phyloP scores from a whole-genome alignment of 2,797 vertebrate species.

The Clarias pachynema region DNA sequence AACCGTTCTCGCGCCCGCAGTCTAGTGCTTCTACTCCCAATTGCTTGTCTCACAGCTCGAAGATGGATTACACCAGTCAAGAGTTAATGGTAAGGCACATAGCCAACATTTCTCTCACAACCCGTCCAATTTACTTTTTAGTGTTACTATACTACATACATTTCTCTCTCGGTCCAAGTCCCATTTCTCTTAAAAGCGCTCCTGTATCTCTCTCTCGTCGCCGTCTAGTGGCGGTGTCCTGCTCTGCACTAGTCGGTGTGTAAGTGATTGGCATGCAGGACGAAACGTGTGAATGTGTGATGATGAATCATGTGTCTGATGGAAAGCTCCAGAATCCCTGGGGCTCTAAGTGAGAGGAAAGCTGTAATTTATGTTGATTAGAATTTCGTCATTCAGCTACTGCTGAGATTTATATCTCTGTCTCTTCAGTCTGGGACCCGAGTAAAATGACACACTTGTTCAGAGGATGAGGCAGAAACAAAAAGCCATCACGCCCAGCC shows the following conservation, averaged over 20 bases:
- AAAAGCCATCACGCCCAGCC: background rate
- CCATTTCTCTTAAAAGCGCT: background rate
- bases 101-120: background rate
- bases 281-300: background rate
- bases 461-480: background rate
- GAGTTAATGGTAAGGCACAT: background rate
- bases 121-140: slow-evolving; percentile 9
- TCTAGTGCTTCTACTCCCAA: background rate
- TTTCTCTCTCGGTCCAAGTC: background rate
- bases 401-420: slow-evolving; percentile 14
- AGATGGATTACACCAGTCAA: slow-evolving; percentile 22
- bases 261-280: slow-evolving; percentile 10
- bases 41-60: background rate
- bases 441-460: background rate
- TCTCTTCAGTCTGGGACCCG: background rate
- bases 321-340: background rate
- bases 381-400: slow-evolving; percentile 11
- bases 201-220: too few relatives aligned
- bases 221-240: background rate
- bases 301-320: background rate
- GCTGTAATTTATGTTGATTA: slow-evolving; percentile 33
- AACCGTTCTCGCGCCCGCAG: background rate
- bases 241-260: background rate
- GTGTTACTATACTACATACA: background rate
- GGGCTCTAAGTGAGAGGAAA: slow-evolving; percentile 5